These are phyloP conservation scores for Drosophila subquinaria DNA, from an alignment of 2,888 invertebrate genomes.

Conservation along the genomic window DNA sequence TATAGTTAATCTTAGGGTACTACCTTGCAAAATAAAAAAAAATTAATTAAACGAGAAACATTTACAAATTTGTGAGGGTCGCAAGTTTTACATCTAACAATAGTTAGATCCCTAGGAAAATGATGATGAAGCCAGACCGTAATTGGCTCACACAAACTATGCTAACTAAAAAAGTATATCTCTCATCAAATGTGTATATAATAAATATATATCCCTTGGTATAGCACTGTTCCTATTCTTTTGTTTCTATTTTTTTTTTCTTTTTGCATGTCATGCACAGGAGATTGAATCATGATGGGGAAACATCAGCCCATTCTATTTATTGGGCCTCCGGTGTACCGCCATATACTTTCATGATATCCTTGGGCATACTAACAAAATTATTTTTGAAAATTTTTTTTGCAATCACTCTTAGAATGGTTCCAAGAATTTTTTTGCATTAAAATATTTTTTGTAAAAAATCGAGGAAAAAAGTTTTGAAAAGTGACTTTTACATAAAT, in stretches of 20 bases:
- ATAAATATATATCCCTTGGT: constrained; percentile 73
- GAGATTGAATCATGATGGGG: constrained; percentile 21
- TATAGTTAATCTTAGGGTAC: constrained; percentile 31
- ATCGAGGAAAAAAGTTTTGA: too few species aligned
- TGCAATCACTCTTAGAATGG: too few species aligned
- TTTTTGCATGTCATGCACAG: constrained; percentile 37
- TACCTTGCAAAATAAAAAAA: constrained; percentile 42
- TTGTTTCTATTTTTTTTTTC: neutral
- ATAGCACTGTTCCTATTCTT: constrained; percentile 50
- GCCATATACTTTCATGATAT: constrained; percentile 86
- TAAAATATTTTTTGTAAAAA: too few species aligned
- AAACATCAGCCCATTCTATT: neutral
- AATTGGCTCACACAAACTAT: constrained; percentile 48
- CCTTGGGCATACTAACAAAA: constrained; percentile 71
- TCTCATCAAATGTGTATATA: constrained; percentile 54
- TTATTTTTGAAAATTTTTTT: too few species aligned
- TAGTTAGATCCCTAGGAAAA: constrained; percentile 73
- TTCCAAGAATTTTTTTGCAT: too few species aligned
- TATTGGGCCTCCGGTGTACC: constrained; percentile 43
- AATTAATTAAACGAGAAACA: constrained; percentile 17
- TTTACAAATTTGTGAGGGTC: constrained; percentile 45
- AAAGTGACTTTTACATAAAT: too few species aligned
- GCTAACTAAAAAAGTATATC: constrained; percentile 43
- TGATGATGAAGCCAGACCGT: constrained; percentile 20
- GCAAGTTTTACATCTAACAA: constrained; percentile 80